These are phyloP conservation scores for Forbesichthys papilliferus DNA, from an alignment of 2,113 vertebrate genomes.

Conservation along the genomic window DNA sequence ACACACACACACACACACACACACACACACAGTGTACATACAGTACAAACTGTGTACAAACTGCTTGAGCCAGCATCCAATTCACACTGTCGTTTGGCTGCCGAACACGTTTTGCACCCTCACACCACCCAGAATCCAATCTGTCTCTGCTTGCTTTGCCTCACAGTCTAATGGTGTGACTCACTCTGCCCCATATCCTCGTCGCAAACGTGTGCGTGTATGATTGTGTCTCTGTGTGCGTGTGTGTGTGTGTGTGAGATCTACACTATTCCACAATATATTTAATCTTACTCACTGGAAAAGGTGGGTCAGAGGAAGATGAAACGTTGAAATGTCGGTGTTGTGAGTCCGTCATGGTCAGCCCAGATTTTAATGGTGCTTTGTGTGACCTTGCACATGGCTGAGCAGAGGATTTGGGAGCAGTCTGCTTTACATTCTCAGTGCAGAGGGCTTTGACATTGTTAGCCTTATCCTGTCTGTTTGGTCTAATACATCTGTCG, in stretches of 20 bases:
- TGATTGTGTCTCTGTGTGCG: not conserved
- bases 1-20: not conserved
- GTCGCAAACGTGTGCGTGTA: constrained; percentile 8
- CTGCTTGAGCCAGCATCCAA: not conserved
- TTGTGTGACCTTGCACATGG: constrained; percentile 35
- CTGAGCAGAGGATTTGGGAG: constrained; percentile 31
- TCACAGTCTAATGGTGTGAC: constrained; percentile 33
- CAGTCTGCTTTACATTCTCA: constrained; percentile 50
- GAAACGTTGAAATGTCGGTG: constrained; percentile 27
- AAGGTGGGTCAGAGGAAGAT: constrained; percentile 18
- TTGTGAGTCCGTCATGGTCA: constrained; percentile 37
- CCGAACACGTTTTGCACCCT: not conserved
- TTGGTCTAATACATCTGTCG: constrained; percentile 22
- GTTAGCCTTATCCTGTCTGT: constrained; percentile 46
- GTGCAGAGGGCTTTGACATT: constrained; percentile 54
- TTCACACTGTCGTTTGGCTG: not conserved
- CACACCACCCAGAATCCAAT: constrained; percentile 19
- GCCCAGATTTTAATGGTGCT: constrained; percentile 18
- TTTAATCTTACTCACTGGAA: constrained; percentile 5
- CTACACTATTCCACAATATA: not conserved
- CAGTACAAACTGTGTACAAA: not conserved
- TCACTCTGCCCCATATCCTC: constrained; percentile 22
- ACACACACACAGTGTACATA: not conserved
- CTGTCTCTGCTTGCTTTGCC: constrained; percentile 19
- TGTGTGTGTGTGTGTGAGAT: not conserved